Conservation (phyloP, 2,113 vertebrate species). For the Tichodroma muraria region DNA sequence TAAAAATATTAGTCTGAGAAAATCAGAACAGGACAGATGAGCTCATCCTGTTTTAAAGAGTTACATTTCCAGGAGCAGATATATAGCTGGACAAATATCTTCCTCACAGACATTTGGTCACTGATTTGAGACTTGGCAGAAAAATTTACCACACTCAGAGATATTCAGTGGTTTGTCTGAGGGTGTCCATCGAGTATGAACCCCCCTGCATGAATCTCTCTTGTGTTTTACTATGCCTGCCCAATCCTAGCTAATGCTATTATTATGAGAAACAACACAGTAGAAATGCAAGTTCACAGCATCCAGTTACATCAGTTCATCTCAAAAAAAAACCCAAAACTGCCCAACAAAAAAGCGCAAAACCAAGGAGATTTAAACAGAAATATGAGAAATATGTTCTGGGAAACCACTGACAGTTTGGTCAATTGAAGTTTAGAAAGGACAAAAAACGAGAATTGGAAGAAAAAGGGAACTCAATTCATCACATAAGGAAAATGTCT, state of each 20-base stretch:
- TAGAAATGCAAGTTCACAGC: background rate
- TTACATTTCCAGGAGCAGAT: background rate
- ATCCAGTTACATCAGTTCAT: background rate
- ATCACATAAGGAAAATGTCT: background rate
- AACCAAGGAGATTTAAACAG: background rate
- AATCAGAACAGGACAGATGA: background rate
- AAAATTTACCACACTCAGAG: background rate
- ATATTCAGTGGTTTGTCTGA: background rate
- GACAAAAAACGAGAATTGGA: background rate
- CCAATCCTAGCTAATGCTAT: background rate
- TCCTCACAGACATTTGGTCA: background rate
- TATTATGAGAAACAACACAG: background rate
- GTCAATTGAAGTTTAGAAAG: background rate
- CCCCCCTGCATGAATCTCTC: fast-evolving
- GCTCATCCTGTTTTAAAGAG: background rate
- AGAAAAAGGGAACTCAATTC: background rate
- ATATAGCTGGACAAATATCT: background rate
- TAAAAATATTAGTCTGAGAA: background rate
- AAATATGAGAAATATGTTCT: background rate
- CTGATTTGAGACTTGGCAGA: background rate
- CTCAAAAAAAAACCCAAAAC: background rate
- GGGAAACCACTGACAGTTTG: background rate
- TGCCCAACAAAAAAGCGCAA: too few species aligned
- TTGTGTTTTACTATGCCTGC: background rate
- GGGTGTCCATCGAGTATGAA: background rate